Evolutionary conservation across 2,113 vertebrate genomes (phyloP).

Genomic region (Planiliza haematocheilus): DNA sequence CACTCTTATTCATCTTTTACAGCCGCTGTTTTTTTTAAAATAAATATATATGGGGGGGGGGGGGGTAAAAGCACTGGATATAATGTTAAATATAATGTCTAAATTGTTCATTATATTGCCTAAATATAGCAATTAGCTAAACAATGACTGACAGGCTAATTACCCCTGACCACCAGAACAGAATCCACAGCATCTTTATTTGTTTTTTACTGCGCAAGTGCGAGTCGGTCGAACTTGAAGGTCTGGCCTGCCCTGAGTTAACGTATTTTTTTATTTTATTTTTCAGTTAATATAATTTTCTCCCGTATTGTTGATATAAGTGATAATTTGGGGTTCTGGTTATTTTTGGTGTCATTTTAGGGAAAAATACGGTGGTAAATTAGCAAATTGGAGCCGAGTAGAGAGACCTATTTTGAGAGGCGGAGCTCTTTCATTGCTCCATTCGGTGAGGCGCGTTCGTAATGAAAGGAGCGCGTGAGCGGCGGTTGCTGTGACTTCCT

Average conservation of each 20-base stretch:
- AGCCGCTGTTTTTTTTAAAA: too few species aligned
- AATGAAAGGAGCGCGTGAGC: slow-evolving; percentile 82
- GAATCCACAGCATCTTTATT: neutral
- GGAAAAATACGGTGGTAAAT: slow-evolving; percentile 5
- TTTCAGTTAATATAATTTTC: neutral
- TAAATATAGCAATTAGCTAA: too few species aligned
- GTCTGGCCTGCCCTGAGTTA: slow-evolving; percentile 29
- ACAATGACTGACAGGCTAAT: slow-evolving; percentile 14
- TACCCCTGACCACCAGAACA: slow-evolving; percentile 20
- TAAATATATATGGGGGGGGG: too few species aligned
- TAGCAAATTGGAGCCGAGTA: slow-evolving; percentile 21
- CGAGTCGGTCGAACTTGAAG: slow-evolving; percentile 52
- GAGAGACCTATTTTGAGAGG: slow-evolving; percentile 79
- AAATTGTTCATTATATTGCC: too few species aligned
- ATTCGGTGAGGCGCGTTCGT: slow-evolving; percentile 78
- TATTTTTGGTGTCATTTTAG: neutral
- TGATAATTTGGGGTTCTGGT: neutral
- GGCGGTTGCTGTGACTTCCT: slow-evolving; percentile 76
- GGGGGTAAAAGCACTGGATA: too few species aligned
- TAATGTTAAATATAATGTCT: too few species aligned
- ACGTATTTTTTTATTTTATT: neutral
- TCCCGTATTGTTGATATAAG: accelerated
- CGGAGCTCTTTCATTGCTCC: slow-evolving; percentile 68
- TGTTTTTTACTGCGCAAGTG: slow-evolving; percentile 64
- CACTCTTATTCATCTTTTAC: too few species aligned